A percentile compares a stretch with the other conserved stretches of the same genome.
These are phyloP conservation scores for Holothuria scabra DNA, from an alignment of 53 echinoderm and acorn worm genomes.

Conservation along the genomic window DNA sequence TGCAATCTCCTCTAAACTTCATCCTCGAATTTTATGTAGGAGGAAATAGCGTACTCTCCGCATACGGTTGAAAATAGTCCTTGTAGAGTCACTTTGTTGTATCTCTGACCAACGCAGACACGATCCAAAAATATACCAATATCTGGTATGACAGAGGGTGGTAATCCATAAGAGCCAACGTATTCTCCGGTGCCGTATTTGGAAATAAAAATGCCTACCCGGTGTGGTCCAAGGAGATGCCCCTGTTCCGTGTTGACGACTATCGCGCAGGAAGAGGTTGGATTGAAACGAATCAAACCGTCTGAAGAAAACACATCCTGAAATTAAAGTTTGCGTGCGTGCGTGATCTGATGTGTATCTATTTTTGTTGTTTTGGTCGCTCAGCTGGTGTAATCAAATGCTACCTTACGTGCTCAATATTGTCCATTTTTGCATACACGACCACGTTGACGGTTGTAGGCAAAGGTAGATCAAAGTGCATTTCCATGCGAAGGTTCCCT, in stretches of 20 bases:
- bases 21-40: conserved; percentile 45
- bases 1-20: background rate
- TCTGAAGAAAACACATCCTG: conserved; percentile 52
- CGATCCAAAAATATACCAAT: too few relatives aligned
- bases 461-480: conserved; percentile 19
- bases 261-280: conserved; percentile 35
- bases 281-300: background rate
- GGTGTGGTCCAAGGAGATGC: conserved; percentile 58
- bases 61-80: conserved; percentile 56
- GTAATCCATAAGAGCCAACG: conserved; percentile 65
- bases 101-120: background rate
- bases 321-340: background rate
- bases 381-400: conserved; percentile 61
- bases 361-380: background rate
- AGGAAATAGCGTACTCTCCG: conserved; percentile 60
- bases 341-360: conserved; percentile 30
- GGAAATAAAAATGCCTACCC: conserved; percentile 56
- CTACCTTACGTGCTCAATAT: conserved; percentile 17
- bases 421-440: conserved; percentile 62
- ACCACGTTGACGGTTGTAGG: conserved; percentile 47
- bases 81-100: conserved; percentile 42
- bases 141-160: background rate
- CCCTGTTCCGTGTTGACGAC: conserved; percentile 58
- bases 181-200: conserved; percentile 47
- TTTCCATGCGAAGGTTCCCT: conserved; percentile 23